A percentile compares a stretch with the other conserved stretches of the same genome.
Evolutionary conservation across 2,888 invertebrate genomes (phyloP).

Genomic region (Cheilosia pagana): DNA sequence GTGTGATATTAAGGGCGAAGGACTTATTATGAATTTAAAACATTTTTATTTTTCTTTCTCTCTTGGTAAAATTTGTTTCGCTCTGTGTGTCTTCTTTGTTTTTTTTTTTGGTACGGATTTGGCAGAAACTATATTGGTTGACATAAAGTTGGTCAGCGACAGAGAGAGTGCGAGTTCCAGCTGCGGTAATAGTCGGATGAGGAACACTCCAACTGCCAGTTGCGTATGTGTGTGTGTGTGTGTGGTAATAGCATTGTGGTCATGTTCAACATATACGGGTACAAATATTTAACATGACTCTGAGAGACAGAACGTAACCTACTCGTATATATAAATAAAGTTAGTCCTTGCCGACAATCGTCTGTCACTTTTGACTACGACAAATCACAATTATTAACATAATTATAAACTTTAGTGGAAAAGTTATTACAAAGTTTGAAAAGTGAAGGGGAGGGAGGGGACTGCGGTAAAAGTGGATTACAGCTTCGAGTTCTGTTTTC

Average conservation of each 20-base stretch:
- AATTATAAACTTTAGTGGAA: constrained; percentile 63
- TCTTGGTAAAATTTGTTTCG: neutral
- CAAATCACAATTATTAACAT: constrained; percentile 45
- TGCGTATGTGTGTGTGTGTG: constrained; percentile 7
- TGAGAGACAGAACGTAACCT: neutral
- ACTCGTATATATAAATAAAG: constrained; percentile 18
- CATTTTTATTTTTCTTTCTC: neutral
- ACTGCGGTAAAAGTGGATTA: constrained; percentile 31
- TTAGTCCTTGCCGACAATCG: constrained; percentile 54
- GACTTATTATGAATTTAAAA: constrained; percentile 44
- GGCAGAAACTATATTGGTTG: constrained; percentile 40
- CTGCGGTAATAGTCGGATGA: constrained; percentile 10
- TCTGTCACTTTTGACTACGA: constrained; percentile 54
- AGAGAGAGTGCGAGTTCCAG: neutral
- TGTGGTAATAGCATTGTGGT: constrained; percentile 42
- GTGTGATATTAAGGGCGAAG: constrained; percentile 18
- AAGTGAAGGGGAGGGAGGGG: neutral
- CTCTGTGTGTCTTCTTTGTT: neutral
- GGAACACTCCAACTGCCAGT: neutral
- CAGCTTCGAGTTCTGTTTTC: constrained; percentile 2
- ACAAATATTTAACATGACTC: constrained; percentile 20
- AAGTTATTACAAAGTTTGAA: constrained; percentile 53
- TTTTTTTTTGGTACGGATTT: neutral
- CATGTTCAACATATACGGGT: constrained; percentile 14
- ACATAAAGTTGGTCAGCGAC: constrained; percentile 37